Percentiles rank a stretch among this genome's conserved stretches.
Conservation (phyloP, 2,888 invertebrate species). For the Lithophane ornitopus region DNA sequence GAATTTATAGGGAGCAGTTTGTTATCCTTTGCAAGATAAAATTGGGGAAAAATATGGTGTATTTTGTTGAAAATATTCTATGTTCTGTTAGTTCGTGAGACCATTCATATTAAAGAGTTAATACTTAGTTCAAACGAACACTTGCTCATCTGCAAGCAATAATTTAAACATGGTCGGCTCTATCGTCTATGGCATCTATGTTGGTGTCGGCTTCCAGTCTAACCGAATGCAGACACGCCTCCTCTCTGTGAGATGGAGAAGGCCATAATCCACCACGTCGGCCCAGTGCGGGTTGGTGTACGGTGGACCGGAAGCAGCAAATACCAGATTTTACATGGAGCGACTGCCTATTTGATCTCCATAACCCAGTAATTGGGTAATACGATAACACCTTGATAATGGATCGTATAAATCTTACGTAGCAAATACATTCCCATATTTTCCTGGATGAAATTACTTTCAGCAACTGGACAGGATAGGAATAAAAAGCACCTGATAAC, state of each 20-base stretch:
- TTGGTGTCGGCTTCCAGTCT: background rate
- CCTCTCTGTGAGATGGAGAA: no score
- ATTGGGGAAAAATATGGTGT: background rate
- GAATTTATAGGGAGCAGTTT: constrained; percentile 37
- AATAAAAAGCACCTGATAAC: constrained; percentile 13
- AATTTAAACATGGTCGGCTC: background rate
- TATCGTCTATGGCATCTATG: no score
- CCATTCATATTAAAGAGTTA: background rate
- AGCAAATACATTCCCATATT: background rate
- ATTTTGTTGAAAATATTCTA: background rate
- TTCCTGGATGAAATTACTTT: background rate
- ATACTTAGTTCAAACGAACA: background rate
- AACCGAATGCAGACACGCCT: background rate
- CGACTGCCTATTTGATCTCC: background rate
- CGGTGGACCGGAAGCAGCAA: background rate
- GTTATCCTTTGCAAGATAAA: constrained; percentile 29
- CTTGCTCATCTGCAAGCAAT: background rate
- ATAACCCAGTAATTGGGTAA: background rate
- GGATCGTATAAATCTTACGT: background rate
- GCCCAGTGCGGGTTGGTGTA: no score
- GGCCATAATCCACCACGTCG: no score
- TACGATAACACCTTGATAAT: background rate
- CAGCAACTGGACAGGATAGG: background rate
- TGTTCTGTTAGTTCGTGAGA: background rate
- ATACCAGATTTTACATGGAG: background rate